Conservation (phyloP, 2,888 invertebrate genomes). For the Drepana falcataria region DNA sequence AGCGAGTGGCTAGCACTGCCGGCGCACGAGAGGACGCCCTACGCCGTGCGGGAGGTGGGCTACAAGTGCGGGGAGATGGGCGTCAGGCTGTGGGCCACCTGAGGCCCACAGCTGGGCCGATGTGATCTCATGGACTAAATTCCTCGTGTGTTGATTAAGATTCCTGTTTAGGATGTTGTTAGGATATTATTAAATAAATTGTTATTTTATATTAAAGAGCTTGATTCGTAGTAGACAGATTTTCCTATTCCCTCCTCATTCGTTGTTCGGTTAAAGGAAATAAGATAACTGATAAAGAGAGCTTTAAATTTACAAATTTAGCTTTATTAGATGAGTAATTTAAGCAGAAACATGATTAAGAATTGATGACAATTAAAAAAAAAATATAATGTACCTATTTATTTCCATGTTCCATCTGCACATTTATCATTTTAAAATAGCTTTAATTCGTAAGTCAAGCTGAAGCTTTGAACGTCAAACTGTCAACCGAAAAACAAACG, state of each 20-base stretch:
- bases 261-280: no score
- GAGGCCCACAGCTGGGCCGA: conserved; percentile 15
- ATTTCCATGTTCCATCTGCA: no score
- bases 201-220: background rate
- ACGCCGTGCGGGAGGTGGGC: conserved; percentile 76
- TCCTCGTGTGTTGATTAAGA: background rate
- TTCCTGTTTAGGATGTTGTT: conserved; percentile 1
- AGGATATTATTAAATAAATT: conserved; percentile 1
- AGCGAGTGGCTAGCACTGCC: conserved; percentile 74
- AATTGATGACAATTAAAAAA: no score
- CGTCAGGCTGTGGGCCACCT: conserved; percentile 50
- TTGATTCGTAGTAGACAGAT: no score
- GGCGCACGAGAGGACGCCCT: conserved; percentile 80
- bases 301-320: no score
- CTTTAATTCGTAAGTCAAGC: no score
- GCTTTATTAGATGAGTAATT: no score
- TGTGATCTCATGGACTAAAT: conserved; percentile 8
- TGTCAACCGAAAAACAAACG: background rate
- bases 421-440: no score
- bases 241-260: no score
- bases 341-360: no score
- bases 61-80: conserved; percentile 72
- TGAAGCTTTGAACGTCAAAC: conserved; percentile 1
- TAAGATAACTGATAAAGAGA: no score
- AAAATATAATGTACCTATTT: no score